phyloP scores from a whole-genome alignment of 2,888 invertebrate genomes.

The Steinernema carpocapsae region DNA sequence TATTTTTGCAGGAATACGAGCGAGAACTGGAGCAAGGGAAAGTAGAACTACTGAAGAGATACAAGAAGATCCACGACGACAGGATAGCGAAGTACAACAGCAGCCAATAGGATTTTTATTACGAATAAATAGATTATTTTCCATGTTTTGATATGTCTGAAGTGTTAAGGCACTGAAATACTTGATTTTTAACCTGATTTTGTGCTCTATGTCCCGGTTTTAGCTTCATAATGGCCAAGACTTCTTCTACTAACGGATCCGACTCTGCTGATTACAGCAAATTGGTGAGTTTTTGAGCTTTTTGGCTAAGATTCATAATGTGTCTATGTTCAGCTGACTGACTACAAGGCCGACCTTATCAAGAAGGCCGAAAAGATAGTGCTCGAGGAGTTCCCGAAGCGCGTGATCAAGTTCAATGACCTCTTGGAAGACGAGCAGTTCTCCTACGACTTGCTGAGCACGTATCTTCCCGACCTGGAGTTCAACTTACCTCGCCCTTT shows the following conservation, averaged over 20 bases:
- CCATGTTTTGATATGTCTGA: background rate
- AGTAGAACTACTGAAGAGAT: background rate
- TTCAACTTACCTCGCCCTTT: slow-evolving; percentile 7
- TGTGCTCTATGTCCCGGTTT: background rate
- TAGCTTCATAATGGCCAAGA: background rate
- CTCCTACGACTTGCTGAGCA: slow-evolving; percentile 49
- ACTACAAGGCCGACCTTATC: slow-evolving; percentile 50
- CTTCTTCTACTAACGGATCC: slow-evolving; percentile 14
- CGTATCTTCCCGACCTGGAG: slow-evolving; percentile 49
- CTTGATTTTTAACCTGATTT: too few species aligned
- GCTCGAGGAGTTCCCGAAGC: slow-evolving; percentile 50
- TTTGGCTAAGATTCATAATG: too few species aligned
- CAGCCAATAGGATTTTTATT: background rate
- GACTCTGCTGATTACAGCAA: slow-evolving; percentile 3
- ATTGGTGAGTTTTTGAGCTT: background rate
- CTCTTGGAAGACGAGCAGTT: slow-evolving; percentile 45
- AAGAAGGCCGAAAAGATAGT: slow-evolving; percentile 51
- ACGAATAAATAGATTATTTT: background rate
- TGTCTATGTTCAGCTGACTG: slow-evolving; percentile 35
- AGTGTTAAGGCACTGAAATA: too few species aligned
- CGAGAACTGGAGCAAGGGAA: background rate
- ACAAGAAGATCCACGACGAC: slow-evolving; percentile 4
- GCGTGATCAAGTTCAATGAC: slow-evolving; percentile 50
- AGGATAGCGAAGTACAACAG: slow-evolving; percentile 8
- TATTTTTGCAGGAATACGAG: background rate